phyloP scores from a whole-genome alignment of 2,888 invertebrate genomes.

The Hoplodrina blanda region DNA sequence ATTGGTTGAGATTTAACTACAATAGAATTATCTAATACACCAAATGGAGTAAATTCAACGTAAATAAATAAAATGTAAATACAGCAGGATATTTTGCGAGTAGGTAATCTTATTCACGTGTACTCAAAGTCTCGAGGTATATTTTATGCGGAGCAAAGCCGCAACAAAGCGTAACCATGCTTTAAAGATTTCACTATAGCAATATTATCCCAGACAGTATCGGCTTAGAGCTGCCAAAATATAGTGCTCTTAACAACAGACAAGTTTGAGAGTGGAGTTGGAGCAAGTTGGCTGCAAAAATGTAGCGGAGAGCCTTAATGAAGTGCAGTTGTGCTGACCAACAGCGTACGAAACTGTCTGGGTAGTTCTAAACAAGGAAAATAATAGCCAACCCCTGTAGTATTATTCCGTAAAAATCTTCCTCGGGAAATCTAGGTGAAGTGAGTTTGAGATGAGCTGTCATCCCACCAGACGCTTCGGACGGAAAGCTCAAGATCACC shows the following conservation, averaged over 20 bases:
- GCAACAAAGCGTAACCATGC: constrained; percentile 28
- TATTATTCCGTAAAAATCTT: too few species aligned
- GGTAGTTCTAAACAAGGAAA: constrained; percentile 36
- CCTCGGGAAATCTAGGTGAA: too few species aligned
- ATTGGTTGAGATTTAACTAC: too few species aligned
- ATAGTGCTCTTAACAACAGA: constrained; percentile 18
- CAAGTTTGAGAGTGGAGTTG: constrained; percentile 27
- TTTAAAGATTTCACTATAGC: constrained; percentile 37
- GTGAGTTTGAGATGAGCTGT: too few species aligned
- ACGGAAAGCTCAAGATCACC: too few species aligned
- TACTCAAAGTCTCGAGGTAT: neutral
- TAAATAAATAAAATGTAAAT: too few species aligned
- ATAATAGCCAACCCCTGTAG: constrained; percentile 17
- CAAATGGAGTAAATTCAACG: neutral
- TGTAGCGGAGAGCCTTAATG: constrained; percentile 29
- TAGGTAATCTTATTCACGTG: neutral
- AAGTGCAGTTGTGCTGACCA: constrained; percentile 39
- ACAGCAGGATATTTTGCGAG: neutral
- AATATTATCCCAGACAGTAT: constrained; percentile 39
- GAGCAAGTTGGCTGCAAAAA: constrained; percentile 46
- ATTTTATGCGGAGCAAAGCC: constrained; percentile 41
- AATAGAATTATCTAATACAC: too few species aligned
- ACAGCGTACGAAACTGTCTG: constrained; percentile 22
- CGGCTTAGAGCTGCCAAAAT: constrained; percentile 28
- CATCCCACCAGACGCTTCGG: too few species aligned